phyloP scores from a whole-genome alignment of 2,797 vertebrate genomes.

The Tenualosa ilisha region DNA sequence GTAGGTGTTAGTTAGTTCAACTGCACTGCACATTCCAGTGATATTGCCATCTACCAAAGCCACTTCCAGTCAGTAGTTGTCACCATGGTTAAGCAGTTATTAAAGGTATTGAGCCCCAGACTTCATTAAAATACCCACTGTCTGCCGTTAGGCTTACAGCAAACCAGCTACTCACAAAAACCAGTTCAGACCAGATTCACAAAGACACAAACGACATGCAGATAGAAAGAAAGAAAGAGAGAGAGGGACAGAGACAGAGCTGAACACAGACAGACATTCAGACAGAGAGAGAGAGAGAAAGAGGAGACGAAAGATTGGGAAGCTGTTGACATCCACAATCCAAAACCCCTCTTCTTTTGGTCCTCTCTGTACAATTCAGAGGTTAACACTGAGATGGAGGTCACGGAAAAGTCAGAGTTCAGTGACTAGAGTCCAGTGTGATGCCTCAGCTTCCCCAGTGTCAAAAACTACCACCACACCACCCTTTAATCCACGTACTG shows the following conservation, averaged over 20 bases:
- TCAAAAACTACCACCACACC: background rate
- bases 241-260: constrained; percentile 27
- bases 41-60: background rate
- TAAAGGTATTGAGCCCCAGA: constrained; percentile 45
- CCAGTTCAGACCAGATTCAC: constrained; percentile 44
- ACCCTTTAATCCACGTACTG: background rate
- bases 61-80: constrained; percentile 26
- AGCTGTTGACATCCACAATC: constrained; percentile 3
- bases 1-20: background rate
- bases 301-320: background rate
- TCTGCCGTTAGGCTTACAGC: background rate
- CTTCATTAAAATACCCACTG: constrained; percentile 9
- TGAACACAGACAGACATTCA: constrained; percentile 38
- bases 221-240: constrained; percentile 43
- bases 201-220: constrained; percentile 38
- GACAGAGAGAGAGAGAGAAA: background rate
- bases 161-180: constrained; percentile 21
- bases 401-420: background rate
- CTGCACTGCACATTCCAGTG: background rate
- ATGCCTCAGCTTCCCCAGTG: background rate
- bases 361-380: constrained; percentile 44
- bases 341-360: constrained; percentile 27
- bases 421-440: background rate
- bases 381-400: background rate
- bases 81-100: constrained; percentile 33